Base-by-base conservation (phyloP, 2,888 invertebrate species). In the Onthophagus sagittarius region DNA sequence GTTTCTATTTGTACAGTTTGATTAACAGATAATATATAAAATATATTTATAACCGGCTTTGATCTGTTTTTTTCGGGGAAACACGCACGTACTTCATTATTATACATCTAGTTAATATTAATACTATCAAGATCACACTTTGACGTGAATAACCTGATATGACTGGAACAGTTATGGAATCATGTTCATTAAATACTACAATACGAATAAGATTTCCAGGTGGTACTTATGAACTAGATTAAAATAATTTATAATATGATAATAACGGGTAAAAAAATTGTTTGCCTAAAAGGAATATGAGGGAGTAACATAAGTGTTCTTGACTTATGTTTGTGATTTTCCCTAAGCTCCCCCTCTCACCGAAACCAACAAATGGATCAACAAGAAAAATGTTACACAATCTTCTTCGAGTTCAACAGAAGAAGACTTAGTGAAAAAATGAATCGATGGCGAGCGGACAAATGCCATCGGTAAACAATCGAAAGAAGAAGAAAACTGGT, bases 391-490 rank as follows among this genome's bases (percentile, higher is more conserved):
- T 53, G 39, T 53, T 32, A 67, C 31, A 67, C 63, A 63, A 14
- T 15, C 63, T 15, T 15, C 7, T 32, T 31, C 67, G 67, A 67
- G 31, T 15, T 67, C 23, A 15, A 23, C 67, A 23, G 32, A 67
- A 63, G 63, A 13, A 63, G 63, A 23, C 23, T 67, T 23, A 6
- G 32, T 23, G 32, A 15, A 13, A 14, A 4, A 23, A 9, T 32
- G 23, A n/a, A 67, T 23, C 15, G 31, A 32, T 23, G 23, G 5
- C 62, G 14, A 69, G 69, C 75, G 73, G 76, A 77, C 78, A 78
- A 79, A 79, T 78, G 77, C 72, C 78, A 76, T 77, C 69, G 70
- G 78, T 71, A 79, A 79, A 79, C 76, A 79, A 76, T n/a, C 67
- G 67, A 15, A n/a, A n/a, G 31, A 11, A 15, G 64, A 64, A 64